Base-by-base conservation (phyloP, 2,888 invertebrate species). In the Watsonalla cultraria region DNA sequence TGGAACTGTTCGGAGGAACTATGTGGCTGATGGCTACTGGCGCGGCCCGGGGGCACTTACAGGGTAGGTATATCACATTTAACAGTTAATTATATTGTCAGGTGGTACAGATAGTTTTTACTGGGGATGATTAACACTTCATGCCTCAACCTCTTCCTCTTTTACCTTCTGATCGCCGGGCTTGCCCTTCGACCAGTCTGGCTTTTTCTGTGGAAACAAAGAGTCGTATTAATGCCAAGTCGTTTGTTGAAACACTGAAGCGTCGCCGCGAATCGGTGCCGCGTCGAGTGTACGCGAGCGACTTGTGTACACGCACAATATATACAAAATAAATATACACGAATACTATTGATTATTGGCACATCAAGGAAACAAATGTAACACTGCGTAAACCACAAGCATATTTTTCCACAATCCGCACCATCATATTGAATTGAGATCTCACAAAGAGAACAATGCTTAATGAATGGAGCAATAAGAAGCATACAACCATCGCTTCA, bases 171-270 rank as follows among this genome's bases (percentile, higher is more conserved):
- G 96, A 90, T 96, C 96, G 81, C 95, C 96, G 84, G 94, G 94
- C 86, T 96, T 96, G 91, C 93, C 93, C 94, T 97, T 97, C 86
- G 97, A 96, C 97, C 97, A 97, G 92, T 97, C 97, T 78, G 97
- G 96, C 91, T 97, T 97, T 93, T 96, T 97, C 96, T 96, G 95
- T 79, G 93, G 93, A 91, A 78, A 71, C 58, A 70, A 71, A 63
- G 53, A 57, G 14, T 45, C 34, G 5, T 2, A 58, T 58, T 55
- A 62, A 15, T 15, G 46, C 6, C 6, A 15, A 15, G 14, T 39
- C 37, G 9, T 39, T 37, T 39, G 42, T 2, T 11, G 42, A 42
- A 5, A 37, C 4, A 49, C 9, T 5, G 37, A 14, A 5, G 39
- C 39, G 15, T 9, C 35, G 37, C 37, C 7, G 15, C 49, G 49